Percentiles rank a stretch among this genome's conserved stretches.
Conservation (phyloP, 2,888 invertebrate genomes). For the Laothoe populi region DNA sequence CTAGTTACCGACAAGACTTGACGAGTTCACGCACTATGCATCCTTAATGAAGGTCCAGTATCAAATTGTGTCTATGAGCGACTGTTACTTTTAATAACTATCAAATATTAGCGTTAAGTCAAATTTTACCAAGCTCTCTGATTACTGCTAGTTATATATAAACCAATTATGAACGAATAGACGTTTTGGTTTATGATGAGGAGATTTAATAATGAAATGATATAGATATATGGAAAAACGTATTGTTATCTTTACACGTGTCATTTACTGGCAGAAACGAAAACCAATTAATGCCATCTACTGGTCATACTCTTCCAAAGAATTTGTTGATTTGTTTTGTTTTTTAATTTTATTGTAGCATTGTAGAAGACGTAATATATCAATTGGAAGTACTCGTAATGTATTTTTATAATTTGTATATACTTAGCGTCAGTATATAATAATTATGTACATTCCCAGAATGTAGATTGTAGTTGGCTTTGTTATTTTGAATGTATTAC, state of each 20-base stretch:
- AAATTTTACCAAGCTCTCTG: no score
- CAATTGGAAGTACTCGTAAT: slow-evolving; percentile 38
- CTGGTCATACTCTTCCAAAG: slow-evolving; percentile 31
- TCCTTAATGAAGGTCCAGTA: no score
- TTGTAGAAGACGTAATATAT: slow-evolving; percentile 34
- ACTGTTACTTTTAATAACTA: no score
- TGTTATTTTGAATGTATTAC: slow-evolving; percentile 63
- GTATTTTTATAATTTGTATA: slow-evolving; percentile 70
- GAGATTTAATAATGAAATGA: neutral
- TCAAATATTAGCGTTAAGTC: no score
- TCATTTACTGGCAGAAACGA: slow-evolving; percentile 1
- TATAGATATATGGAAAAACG: neutral
- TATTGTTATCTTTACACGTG: slow-evolving; percentile 8
- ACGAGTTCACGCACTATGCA: no score
- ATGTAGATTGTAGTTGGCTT: slow-evolving; percentile 72
- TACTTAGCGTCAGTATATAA: slow-evolving; percentile 45
- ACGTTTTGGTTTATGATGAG: neutral
- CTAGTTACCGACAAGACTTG: no score
- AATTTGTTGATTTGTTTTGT: slow-evolving; percentile 37
- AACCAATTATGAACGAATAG: neutral
- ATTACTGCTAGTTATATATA: no score
- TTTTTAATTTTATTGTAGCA: slow-evolving; percentile 40
- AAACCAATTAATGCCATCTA: slow-evolving; percentile 2
- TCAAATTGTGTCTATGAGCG: no score
- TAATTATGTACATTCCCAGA: slow-evolving; percentile 69